Evolutionary conservation across 2,797 vertebrate genomes (phyloP).

Genomic region (Gallirallus australis): DNA sequence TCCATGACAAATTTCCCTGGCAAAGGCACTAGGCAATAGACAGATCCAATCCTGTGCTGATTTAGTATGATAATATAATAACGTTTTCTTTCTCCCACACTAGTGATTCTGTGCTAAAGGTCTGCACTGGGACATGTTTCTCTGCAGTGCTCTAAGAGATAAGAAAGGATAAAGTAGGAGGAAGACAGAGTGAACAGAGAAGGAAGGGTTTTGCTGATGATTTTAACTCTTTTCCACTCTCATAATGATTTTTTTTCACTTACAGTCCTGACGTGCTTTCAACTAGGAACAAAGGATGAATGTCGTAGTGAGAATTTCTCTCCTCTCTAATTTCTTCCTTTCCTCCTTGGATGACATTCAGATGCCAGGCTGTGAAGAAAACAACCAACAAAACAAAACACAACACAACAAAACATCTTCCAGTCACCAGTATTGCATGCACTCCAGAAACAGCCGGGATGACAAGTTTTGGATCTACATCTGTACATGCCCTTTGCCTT

Average conservation of each 20-base stretch:
- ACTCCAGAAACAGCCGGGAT: background rate
- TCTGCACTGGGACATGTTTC: background rate
- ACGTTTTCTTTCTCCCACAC: background rate
- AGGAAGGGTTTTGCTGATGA: background rate
- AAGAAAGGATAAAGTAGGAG: background rate
- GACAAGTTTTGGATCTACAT: background rate
- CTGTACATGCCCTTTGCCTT: background rate
- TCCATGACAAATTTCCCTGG: background rate
- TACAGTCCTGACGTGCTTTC: background rate
- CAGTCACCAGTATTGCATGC: background rate
- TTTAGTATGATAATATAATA: background rate
- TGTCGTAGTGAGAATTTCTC: background rate
- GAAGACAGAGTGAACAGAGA: background rate
- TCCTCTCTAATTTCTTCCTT: background rate
- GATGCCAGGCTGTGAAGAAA: background rate
- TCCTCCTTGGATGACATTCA: conserved; percentile 5
- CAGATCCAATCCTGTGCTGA: background rate
- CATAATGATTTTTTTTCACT: background rate
- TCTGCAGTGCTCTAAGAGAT: background rate
- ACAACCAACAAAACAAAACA: background rate
- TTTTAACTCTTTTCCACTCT: background rate
- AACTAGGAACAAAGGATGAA: background rate
- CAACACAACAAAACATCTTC: background rate
- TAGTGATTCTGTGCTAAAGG: background rate
- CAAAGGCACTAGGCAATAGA: background rate